phyloP scores from a whole-genome alignment of 2,888 invertebrate species.

The Aporophyla lueneburgensis region DNA sequence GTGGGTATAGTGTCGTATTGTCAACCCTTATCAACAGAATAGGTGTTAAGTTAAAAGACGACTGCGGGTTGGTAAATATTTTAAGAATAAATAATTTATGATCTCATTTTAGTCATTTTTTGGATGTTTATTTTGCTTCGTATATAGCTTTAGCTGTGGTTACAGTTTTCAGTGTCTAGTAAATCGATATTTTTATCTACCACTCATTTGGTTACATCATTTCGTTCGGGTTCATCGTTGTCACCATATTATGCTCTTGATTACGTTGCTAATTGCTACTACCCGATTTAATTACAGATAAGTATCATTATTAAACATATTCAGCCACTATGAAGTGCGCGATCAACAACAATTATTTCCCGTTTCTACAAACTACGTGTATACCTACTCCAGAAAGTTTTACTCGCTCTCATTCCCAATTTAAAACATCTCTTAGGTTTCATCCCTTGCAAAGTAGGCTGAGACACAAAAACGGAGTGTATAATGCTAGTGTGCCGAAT shows the following conservation, averaged over 20 bases:
- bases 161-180: not conserved
- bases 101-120: not conserved
- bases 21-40: constrained; percentile 69
- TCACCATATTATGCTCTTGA: no score
- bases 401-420: constrained; percentile 12
- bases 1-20: constrained; percentile 62
- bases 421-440: constrained; percentile 28
- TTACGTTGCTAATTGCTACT: not conserved
- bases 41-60: constrained; percentile 43
- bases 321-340: not conserved
- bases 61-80: constrained; percentile 20
- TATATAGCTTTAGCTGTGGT: not conserved
- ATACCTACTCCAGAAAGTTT: not conserved
- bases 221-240: not conserved
- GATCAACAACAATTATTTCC: not conserved
- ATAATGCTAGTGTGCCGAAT: constrained; percentile 65
- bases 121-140: not conserved
- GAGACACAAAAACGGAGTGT: constrained; percentile 67
- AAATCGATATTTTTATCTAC: not conserved
- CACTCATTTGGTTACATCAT: no score
- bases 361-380: not conserved
- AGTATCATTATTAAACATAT: not conserved
- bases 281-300: not conserved
- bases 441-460: constrained; percentile 62
- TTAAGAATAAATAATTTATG: not conserved